A percentile compares a stretch with the other conserved stretches of the same genome.
phyloP scores from a whole-genome alignment of 2,888 invertebrate species.

The Asteroscopus sphinx region DNA sequence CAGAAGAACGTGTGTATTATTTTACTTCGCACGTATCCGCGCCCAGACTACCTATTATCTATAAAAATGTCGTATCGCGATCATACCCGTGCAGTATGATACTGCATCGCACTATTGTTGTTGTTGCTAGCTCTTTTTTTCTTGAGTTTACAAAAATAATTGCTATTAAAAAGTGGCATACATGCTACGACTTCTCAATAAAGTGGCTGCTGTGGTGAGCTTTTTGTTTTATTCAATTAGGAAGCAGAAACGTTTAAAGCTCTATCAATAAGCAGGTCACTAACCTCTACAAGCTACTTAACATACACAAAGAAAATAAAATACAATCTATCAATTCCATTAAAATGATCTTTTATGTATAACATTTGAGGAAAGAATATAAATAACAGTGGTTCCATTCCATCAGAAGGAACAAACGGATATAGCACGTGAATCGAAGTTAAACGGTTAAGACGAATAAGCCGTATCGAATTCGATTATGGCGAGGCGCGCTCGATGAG shows the following conservation, averaged over 20 bases:
- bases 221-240: conserved; percentile 5
- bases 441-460: conserved; percentile 74
- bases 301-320: conserved; percentile 30
- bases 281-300: conserved; percentile 35
- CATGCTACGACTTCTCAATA: conserved; percentile 7
- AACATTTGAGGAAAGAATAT: conserved; percentile 52
- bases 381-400: conserved; percentile 39
- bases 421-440: conserved; percentile 68
- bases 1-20: conserved; percentile 68
- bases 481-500: conserved; percentile 61
- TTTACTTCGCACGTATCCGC: conserved; percentile 75
- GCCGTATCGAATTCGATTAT: conserved; percentile 75
- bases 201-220: not conserved
- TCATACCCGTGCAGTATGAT: conserved; percentile 35
- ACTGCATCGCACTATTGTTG: conserved; percentile 45
- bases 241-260: conserved; percentile 8
- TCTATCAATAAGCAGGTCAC: conserved; percentile 34
- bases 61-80: conserved; percentile 53
- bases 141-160: conserved; percentile 6
- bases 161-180: not conserved
- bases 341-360: conserved; percentile 47
- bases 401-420: conserved; percentile 54
- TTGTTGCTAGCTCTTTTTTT: conserved; percentile 6
- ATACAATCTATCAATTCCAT: conserved; percentile 36
- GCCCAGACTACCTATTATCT: conserved; percentile 59